Conservation (phyloP, 2,797 vertebrate species). For the Lutra lutra region DNA sequence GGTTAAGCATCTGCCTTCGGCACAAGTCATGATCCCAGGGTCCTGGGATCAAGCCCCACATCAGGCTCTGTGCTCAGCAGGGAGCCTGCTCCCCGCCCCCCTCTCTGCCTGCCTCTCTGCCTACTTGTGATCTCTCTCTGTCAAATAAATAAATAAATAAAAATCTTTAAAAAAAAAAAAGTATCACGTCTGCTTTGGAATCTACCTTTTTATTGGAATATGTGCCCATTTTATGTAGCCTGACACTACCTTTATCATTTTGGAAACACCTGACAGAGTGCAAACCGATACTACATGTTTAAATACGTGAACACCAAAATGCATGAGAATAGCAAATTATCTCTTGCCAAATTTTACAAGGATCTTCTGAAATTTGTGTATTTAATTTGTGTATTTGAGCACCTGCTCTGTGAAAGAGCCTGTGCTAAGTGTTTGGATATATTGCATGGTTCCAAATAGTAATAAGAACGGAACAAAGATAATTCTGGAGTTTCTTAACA, state of each 20-base stretch:
- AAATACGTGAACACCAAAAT: neutral
- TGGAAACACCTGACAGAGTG: neutral
- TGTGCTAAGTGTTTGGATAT: neutral
- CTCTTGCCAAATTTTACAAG: neutral
- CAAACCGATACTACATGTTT: neutral
- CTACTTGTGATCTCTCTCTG: too few species aligned
- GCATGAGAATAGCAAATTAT: neutral
- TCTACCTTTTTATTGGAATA: neutral
- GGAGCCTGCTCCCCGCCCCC: too few species aligned
- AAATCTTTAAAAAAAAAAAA: too few species aligned
- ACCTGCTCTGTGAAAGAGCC: neutral
- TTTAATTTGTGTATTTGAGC: neutral
- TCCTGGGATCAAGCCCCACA: too few species aligned
- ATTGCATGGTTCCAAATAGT: slow-evolving; percentile 70
- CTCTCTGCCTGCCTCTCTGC: too few species aligned
- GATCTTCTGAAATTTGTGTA: neutral
- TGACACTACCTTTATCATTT: neutral
- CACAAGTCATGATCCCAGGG: too few species aligned
- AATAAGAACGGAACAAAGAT: slow-evolving; percentile 67
- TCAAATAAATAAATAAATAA: too few species aligned
- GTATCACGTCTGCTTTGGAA: neutral
- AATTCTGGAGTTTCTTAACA: slow-evolving; percentile 64
- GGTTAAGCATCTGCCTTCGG: too few species aligned
- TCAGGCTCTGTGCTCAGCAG: too few species aligned
- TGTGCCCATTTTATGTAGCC: neutral